Base-by-base conservation (phyloP, 2,113 vertebrate species). In the Uria lomvia region DNA sequence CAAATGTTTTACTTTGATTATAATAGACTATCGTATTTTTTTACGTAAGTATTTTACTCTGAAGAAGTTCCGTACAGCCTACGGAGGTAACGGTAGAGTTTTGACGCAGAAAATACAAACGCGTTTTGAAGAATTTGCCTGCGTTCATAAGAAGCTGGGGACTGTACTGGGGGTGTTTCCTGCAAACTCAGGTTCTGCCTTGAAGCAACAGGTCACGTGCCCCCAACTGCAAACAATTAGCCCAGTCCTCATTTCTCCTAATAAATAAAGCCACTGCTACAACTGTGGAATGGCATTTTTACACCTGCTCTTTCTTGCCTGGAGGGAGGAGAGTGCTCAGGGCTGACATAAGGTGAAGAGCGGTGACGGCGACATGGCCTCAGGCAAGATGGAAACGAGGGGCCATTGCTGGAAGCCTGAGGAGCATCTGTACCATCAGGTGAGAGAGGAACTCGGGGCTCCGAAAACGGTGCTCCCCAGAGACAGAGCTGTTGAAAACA, bases 251-350 rank as follows among this genome's bases (percentile, higher is more conserved):
- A 42, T 45, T 76, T 74, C 17, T 74, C 12, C 2, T 22, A 94
- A 92, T 84, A 94, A 96, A 94, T 84, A 94, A 96, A 94, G 76
- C 59, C 72, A 78, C 60, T 59, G 52, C 47, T 77, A 0, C 15
- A 42, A 59, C 9, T 12, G 19, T 66, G 27, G 50, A 86, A 53
- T 8, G 9, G 42, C 15, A 11, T 56, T 88, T 76, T 60, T 38
- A 49, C 1, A 1, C 29, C 14, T 15, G 29, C 10, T 85, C 12
- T 50, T 82, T 83, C 49, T 83, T 80, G 66, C 55, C n/a, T 50
- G 23, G 27, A 60, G 22, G 53, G 63, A 12, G 2, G 36, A 56
- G 53, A 8, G 5, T 9, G 26, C 45, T 42, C 23, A 9, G 49
- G 53, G 86, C 49, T 80, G 49, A 56, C 36, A 17, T 8, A 47